Percentiles rank a stretch among this genome's conserved stretches.
Conservation (phyloP, 2,888 invertebrate genomes). For the Rhaphigaster nebulosa region DNA sequence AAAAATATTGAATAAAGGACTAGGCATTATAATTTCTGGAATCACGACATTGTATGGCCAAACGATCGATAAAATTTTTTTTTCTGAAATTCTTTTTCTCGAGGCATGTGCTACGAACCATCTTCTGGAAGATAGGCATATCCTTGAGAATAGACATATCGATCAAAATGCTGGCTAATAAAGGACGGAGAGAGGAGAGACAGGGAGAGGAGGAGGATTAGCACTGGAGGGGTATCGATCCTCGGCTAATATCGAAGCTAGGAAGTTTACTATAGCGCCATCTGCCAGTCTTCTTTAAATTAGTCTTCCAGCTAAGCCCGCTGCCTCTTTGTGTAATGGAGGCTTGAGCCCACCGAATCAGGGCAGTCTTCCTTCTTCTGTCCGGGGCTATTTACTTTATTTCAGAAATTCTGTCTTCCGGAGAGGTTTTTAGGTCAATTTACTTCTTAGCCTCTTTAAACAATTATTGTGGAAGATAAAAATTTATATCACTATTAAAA, state of each 20-base stretch:
- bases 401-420: background rate
- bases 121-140: background rate
- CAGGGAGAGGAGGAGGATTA: background rate
- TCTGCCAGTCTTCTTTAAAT: conserved; percentile 35
- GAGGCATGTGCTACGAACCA: too few relatives aligned
- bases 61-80: background rate
- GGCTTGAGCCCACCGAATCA: conserved; percentile 18
- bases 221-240: conserved; percentile 15
- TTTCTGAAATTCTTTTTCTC: too few relatives aligned
- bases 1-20: too few relatives aligned
- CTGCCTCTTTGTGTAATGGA: conserved; percentile 21
- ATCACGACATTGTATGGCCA: background rate
- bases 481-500: background rate
- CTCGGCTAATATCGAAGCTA: conserved; percentile 32
- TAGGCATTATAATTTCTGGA: too few relatives aligned
- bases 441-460: background rate
- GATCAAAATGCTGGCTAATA: conserved; percentile 1
- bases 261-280: conserved; percentile 36
- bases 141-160: background rate
- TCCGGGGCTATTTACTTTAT: background rate
- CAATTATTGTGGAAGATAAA: background rate
- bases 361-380: conserved; percentile 7
- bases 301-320: conserved; percentile 5
- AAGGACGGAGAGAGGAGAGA: background rate
- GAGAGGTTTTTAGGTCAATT: background rate